These are phyloP conservation scores for Platypus cylindrus DNA, from an alignment of 2,888 invertebrate species.

Conservation along the genomic window DNA sequence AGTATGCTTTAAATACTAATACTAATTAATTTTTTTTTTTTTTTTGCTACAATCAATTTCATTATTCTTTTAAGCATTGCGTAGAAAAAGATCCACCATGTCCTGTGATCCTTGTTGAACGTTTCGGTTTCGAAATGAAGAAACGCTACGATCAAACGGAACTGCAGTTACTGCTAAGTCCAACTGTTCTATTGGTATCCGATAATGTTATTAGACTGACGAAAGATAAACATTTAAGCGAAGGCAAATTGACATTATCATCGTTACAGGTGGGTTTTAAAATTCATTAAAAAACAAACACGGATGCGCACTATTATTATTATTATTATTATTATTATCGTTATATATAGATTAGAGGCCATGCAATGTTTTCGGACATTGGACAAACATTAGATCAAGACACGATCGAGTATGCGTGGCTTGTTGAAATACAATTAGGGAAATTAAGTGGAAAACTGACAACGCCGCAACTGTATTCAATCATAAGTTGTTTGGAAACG, in stretches of 20 bases:
- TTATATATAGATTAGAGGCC: slow-evolving; percentile 60
- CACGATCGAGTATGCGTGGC: slow-evolving; percentile 94
- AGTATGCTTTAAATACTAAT: slow-evolving; percentile 28
- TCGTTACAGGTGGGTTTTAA: slow-evolving; percentile 54
- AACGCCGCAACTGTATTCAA: slow-evolving; percentile 75
- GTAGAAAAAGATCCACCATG: slow-evolving; percentile 83
- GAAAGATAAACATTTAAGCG: slow-evolving; percentile 59
- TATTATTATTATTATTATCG: not conserved
- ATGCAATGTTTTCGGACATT: slow-evolving; percentile 92
- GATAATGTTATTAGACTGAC: slow-evolving; percentile 59
- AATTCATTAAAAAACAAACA: no score
- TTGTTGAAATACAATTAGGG: slow-evolving; percentile 87
- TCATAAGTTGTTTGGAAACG: slow-evolving; percentile 80
- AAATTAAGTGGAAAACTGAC: slow-evolving; percentile 86
- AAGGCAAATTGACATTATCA: slow-evolving; percentile 75
- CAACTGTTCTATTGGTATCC: slow-evolving; percentile 68
- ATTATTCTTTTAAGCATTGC: slow-evolving; percentile 50
- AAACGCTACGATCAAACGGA: slow-evolving; percentile 86
- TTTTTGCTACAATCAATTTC: not conserved
- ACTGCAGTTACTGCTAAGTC: slow-evolving; percentile 79
- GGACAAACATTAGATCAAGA: slow-evolving; percentile 84
- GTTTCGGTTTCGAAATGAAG: slow-evolving; percentile 95
- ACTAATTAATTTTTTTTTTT: not conserved
- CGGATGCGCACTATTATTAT: no score
- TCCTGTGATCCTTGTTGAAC: slow-evolving; percentile 76